Evolutionary conservation across 92 coral and sea anemone genomes (phyloP), one percentile per base, ranked within the genome.

Genomic region (Palythoa grandis): DNA sequence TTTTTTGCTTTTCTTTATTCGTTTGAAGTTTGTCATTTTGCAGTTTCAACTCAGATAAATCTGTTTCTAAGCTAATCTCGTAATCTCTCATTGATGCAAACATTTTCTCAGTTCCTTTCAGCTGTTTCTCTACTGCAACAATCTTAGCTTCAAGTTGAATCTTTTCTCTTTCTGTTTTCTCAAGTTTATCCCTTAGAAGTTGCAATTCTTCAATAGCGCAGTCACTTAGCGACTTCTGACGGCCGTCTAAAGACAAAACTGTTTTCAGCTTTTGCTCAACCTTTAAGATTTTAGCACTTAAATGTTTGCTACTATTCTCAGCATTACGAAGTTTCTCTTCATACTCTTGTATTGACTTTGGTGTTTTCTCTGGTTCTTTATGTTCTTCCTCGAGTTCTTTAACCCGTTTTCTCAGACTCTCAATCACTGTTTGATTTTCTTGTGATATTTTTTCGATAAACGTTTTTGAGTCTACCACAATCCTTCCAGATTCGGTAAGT

Each of bases 391-490:
- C 79, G 65, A 84, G 40, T 52, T 72, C 82, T 50, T 76, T 16
- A 40, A 80, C 25, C 12, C 47, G 74, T 47, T 20, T 66, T 80
- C 24, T 72, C 11, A 85, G 80, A 15, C 17, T n/a, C 38, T 79
- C 70, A 0, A 20, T 71, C 61, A 58, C 72, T 48, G 74, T 79
- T 76, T 89, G 39, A 67, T 56, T 65, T 22, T 71, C 86, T 61
- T 52, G 76, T 35, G 88, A 66, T 72, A 86, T 88, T 40, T 87
- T 87, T 35, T 86, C 52, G 58, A 88, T 89, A 39, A 76, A 83
- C 78, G 71, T 72, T 74, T 95, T 92, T 15, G 92, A 91, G 15
- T 86, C 93, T 11, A 87, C 86, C 14, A 92, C 92, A 79, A 89
- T 90, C 22, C 77, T 54, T 82, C 93, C 95, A 9, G 93, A 82